Conservation (phyloP, 2,797 vertebrate species). For the Ctenochaetus hawaiiensis region DNA sequence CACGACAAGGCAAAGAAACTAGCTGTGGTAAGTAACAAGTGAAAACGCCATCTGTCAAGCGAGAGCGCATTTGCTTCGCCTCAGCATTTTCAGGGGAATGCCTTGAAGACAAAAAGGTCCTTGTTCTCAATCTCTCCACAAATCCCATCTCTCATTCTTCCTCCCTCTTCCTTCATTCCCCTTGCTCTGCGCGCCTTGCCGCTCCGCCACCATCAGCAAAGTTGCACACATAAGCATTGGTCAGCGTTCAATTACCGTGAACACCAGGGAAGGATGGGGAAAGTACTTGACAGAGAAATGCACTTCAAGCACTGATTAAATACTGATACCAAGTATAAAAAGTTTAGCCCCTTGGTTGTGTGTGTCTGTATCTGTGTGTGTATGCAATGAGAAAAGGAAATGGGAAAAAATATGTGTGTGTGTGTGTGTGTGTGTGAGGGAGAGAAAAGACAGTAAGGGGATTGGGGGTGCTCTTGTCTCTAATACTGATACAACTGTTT, state of each 20-base stretch:
- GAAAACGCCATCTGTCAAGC: constrained; percentile 88
- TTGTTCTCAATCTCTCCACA: constrained; percentile 84
- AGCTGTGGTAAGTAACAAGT: constrained; percentile 87
- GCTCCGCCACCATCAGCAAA: constrained; percentile 87
- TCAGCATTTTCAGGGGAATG: constrained; percentile 87
- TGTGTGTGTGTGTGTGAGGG: constrained; percentile 23
- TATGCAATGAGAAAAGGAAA: constrained; percentile 61
- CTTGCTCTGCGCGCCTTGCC: constrained; percentile 77
- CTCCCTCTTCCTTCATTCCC: constrained; percentile 82
- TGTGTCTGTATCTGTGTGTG: constrained; percentile 39
- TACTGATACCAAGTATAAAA: constrained; percentile 84
- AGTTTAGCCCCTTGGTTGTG: constrained; percentile 81
- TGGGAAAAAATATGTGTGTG: constrained; percentile 40
- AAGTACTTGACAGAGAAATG: constrained; percentile 85
- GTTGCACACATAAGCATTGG: constrained; percentile 86
- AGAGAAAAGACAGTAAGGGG: constrained; percentile 25
- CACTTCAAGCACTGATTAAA: constrained; percentile 87
- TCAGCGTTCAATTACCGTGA: constrained; percentile 86
- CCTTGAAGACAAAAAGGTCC: constrained; percentile 88
- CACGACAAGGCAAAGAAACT: constrained; percentile 77
- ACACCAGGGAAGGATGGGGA: constrained; percentile 82
- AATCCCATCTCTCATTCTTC: constrained; percentile 87
- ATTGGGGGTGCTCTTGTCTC: constrained; percentile 65
- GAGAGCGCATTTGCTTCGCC: constrained; percentile 82
- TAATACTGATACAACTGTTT: constrained; percentile 84